Base-by-base conservation (phyloP, 2,888 invertebrate genomes). In the Spilosoma lubricipeda region DNA sequence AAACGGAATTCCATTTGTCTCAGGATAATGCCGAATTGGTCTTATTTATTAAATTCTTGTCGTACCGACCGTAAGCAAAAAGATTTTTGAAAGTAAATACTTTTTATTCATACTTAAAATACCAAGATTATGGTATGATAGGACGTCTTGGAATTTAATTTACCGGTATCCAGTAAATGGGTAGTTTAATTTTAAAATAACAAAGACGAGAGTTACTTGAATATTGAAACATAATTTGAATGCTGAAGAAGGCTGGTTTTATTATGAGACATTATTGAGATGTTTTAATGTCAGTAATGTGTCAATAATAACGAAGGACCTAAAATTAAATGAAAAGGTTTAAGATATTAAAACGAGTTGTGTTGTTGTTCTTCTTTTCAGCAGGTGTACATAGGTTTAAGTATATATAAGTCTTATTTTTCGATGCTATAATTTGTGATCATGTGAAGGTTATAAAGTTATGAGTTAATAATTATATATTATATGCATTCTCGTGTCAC, bases 101-200 rank as follows among this genome's bases (percentile, higher is more conserved):
- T 70, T 70, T 70, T 70, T 84, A 82, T 87, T 80, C 81, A 85
- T 81, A 80, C 84, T 79, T 77, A 85, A 86, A 90, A 89, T 87
- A 82, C 87, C 86, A 84, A 72, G 79, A 73, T 75, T 70, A 78
- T 73, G 84, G 83, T 86, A 86, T 85, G 82, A 79, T 82, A 86
- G 82, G 82, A 87, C 80, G 82, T 86, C 86, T 85, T 74, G 91
- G 92, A 93, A 93, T 94, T 93, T 93, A 91, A 93, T 93, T 91
- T 92, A 79, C 78, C 75, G 82, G 69, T 75, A 80, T 74, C 67
- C 79, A 73, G 81, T 83, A 81, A 80, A 70, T 80, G 69, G 77
- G 80, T 85, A 84, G 79, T 84, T 85, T 81, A 86, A 85, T 82
- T 85, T 85, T 84, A 82, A 85, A 85, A 85, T 86, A 85, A 82